These are phyloP conservation scores for Sogatella furcifera DNA, from an alignment of 1,140 invertebrate species.

Conservation along the genomic window DNA sequence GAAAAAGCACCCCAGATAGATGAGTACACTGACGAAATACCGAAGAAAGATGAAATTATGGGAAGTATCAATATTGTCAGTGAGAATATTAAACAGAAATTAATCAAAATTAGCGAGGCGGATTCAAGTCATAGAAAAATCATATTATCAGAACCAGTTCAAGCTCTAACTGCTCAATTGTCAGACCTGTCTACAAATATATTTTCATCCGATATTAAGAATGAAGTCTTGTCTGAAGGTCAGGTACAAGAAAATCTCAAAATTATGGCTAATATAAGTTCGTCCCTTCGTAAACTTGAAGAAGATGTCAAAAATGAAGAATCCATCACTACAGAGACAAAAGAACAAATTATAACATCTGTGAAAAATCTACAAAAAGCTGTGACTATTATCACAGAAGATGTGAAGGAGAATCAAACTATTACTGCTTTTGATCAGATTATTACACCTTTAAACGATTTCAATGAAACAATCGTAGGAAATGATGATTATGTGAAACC, in stretches of 20 bases:
- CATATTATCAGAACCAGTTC: neutral
- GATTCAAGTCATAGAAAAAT: too few species aligned
- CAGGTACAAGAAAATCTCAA: slow-evolving; percentile 2
- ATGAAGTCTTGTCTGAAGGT: neutral
- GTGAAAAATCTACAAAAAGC: slow-evolving; percentile 11
- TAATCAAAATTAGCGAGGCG: neutral
- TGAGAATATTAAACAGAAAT: neutral
- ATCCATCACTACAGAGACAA: neutral
- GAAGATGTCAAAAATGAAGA: neutral
- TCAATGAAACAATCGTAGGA: neutral
- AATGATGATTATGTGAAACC: neutral
- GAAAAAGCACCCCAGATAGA: neutral
- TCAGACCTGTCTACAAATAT: neutral
- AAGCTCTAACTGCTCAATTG: neutral
- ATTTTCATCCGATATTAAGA: neutral
- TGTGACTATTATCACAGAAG: neutral
- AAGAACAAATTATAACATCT: neutral
- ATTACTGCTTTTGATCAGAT: neutral
- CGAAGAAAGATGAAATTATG: neutral
- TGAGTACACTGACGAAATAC: neutral
- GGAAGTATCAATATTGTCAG: neutral
- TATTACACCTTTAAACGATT: neutral
- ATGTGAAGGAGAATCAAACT: neutral
- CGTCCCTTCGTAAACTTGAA: neutral
- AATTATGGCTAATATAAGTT: neutral